These are phyloP conservation scores for Lepilemur ruficaudatus DNA, from an alignment of 2,797 vertebrate genomes.

Conservation along the genomic window DNA sequence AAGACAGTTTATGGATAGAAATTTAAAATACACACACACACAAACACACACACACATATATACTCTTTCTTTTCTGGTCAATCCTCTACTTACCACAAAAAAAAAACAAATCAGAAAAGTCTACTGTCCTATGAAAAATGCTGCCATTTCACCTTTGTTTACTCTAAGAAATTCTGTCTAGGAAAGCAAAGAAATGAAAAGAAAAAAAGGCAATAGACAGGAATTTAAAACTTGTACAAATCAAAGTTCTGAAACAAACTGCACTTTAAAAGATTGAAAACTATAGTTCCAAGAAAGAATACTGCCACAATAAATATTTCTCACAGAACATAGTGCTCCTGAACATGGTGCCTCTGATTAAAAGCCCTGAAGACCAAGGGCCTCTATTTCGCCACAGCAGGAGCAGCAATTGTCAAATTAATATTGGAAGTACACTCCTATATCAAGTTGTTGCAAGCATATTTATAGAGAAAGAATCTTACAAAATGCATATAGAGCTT, in stretches of 20 bases:
- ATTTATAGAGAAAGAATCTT: conserved; percentile 2
- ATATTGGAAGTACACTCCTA: neutral
- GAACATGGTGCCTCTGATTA: neutral
- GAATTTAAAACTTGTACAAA: conserved; percentile 60
- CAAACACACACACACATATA: neutral
- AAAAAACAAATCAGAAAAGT: neutral
- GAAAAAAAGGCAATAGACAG: conserved; percentile 11
- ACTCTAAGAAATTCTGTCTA: conserved; percentile 31
- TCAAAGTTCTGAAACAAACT: conserved; percentile 57
- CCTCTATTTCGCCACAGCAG: neutral
- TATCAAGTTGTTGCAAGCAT: neutral
- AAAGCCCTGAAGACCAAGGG: neutral
- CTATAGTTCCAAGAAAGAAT: neutral
- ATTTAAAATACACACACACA: neutral
- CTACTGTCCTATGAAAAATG: conserved; percentile 36
- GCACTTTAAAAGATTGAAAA: conserved; percentile 53
- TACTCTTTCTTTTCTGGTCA: neutral
- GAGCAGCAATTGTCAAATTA: conserved; percentile 19
- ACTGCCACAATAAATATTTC: conserved; percentile 13
- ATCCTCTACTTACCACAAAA: neutral
- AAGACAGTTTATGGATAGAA: neutral
- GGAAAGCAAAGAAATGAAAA: conserved; percentile 18
- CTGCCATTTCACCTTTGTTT: conserved; percentile 42
- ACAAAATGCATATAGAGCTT: conserved; percentile 1
- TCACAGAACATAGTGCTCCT: neutral